Evolutionary conservation across 2,888 invertebrate genomes (phyloP).

Genomic region (Formica aserva): DNA sequence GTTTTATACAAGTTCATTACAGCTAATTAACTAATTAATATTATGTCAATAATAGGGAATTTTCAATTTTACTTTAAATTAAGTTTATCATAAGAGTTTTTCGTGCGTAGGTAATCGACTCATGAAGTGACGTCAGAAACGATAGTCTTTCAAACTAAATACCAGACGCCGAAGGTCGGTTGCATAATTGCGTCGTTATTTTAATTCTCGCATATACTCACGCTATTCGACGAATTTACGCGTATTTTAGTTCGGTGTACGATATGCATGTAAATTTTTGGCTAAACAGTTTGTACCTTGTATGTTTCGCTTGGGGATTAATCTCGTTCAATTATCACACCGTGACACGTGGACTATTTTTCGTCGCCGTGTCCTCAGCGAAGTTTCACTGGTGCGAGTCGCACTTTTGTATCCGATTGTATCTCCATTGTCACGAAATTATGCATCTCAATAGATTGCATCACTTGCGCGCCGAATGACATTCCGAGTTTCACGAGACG

Average conservation of each 20-base stretch:
- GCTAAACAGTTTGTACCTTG: neutral
- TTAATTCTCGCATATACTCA: neutral
- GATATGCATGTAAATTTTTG: neutral
- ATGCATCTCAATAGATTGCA: neutral
- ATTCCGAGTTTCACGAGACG: neutral
- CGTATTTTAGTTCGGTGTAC: neutral
- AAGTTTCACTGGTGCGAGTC: neutral
- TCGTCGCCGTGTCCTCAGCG: neutral
- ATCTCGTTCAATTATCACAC: neutral
- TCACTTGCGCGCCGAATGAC: neutral
- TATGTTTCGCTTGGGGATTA: neutral
- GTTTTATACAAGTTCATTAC: neutral
- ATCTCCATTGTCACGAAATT: neutral
- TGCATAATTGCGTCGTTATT: conserved; percentile 1
- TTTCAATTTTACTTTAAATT: too few relatives aligned
- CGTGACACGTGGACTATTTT: neutral
- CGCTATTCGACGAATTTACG: too few relatives aligned
- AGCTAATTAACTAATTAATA: neutral
- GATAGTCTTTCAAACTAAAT: too few relatives aligned
- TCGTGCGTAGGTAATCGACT: neutral
- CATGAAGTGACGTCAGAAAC: neutral
- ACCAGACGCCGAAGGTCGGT: neutral
- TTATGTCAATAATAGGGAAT: neutral
- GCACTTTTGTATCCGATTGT: neutral
- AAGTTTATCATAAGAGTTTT: neutral